phyloP scores from a whole-genome alignment of 2,888 invertebrate species.

The Malacosoma neustria region DNA sequence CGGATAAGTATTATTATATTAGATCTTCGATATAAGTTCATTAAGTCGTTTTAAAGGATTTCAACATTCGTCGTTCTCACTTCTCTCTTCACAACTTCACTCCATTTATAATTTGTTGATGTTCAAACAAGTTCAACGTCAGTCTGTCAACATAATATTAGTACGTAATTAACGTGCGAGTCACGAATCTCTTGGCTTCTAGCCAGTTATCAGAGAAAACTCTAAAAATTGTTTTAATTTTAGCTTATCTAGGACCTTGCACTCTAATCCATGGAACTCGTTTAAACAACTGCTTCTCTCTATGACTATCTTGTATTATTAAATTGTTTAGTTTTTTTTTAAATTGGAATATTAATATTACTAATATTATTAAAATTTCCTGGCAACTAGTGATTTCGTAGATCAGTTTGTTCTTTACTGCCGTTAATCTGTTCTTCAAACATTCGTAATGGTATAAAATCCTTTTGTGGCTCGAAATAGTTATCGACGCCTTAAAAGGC shows the following conservation, averaged over 20 bases:
- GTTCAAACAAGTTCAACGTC: conserved; percentile 9
- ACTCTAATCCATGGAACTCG: not conserved
- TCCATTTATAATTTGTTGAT: not conserved
- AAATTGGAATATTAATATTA: too few species aligned
- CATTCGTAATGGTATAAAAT: too few species aligned
- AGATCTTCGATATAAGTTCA: too few species aligned
- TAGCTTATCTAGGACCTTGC: conserved; percentile 1
- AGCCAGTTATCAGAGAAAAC: conserved; percentile 5
- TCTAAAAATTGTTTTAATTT: conserved; percentile 1
- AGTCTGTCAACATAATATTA: conserved; percentile 15
- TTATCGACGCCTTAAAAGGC: not conserved
- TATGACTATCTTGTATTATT: too few species aligned
- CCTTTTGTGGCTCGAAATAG: not conserved
- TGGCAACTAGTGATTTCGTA: too few species aligned
- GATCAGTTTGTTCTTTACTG: too few species aligned
- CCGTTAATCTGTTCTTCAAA: too few species aligned
- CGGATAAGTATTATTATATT: too few species aligned
- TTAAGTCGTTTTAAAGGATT: too few species aligned
- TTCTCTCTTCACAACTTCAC: not conserved
- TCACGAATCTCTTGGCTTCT: conserved; percentile 12
- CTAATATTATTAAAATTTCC: too few species aligned
- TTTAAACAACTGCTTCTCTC: too few species aligned
- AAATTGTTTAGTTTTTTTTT: too few species aligned
- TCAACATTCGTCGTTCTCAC: not conserved
- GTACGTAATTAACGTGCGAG: conserved; percentile 13